Evolutionary conservation across 2,797 vertebrate genomes (phyloP), one percentile per base, ranked within the genome.

Genomic region (Amniataba percoides): DNA sequence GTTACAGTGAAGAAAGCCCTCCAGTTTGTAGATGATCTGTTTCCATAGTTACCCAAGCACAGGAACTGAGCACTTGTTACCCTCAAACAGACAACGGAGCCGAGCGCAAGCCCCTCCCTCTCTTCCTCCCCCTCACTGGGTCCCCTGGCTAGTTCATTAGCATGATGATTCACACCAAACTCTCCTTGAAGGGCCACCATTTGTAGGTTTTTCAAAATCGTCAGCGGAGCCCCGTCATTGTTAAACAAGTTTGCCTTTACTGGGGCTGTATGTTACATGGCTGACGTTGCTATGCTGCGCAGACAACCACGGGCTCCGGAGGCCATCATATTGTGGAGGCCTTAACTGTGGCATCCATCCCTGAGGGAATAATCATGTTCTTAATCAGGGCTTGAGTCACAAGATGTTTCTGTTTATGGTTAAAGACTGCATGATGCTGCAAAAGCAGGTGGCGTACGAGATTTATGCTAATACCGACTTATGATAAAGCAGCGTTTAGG

Each of bases 151-250:
- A 85, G 86, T 90, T 93, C 80, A 92, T 94, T 93, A 90, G 87
- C 91, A 93, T 92, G 92, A 89, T 94, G 93, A 95, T 93, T 94
- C 89, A 94, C 89, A 87, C 84, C 85, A 88, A 92, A 85, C 82
- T 84, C 87, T 91, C 88, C 92, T 91, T 87, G 59, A 88, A 92
- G 92, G 92, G 90, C 90, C 87, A 87, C 83, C 82, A 74, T 92
- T 93, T 94, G 92, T 94, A 84, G 80, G 70, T 90, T 91, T 91
- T 88, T 77, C 27, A 48, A 81, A 93, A 88, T 87, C 14, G 64
- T 90, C 88, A 83, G 80, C 15, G 83, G 87, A 87, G 75, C 56
- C 59, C 56, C 12, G 78, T 83, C 86, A 74, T 82, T 81, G 73
- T 88, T 79, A 87, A 87, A 91, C 87, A 88, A 79, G 70, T 79